These are phyloP conservation scores for Umimayanthus kanabou DNA, from an alignment of 92 coral and sea anemone genomes.

Conservation along the genomic window DNA sequence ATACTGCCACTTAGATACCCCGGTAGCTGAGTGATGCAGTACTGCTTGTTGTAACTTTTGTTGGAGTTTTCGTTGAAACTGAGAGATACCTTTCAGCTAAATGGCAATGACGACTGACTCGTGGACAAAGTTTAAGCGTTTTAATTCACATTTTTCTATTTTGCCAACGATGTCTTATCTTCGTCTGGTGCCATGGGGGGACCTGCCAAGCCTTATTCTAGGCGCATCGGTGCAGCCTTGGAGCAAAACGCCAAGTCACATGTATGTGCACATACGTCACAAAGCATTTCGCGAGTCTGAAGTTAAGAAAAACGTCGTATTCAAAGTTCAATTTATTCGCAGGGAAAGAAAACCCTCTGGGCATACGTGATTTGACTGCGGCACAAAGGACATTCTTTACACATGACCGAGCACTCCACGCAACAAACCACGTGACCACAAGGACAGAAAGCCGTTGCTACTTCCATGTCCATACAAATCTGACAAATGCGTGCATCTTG, in stretches of 20 bases:
- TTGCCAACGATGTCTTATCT: not conserved
- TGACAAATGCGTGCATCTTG: slow-evolving; percentile 97
- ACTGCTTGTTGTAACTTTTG: not conserved
- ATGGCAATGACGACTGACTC: not conserved
- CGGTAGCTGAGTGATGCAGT: not conserved
- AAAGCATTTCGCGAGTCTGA: not conserved
- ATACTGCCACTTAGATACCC: not conserved
- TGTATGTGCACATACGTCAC: not conserved
- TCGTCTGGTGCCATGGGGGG: not conserved
- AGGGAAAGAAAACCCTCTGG: slow-evolving; percentile 96
- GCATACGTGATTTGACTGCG: slow-evolving; percentile 97
- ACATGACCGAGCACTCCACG: slow-evolving; percentile 95
- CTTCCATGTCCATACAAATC: slow-evolving; percentile 98
- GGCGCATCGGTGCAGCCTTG: not conserved
- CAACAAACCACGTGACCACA: slow-evolving; percentile 99
- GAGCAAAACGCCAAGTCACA: not conserved
- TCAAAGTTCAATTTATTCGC: slow-evolving; percentile 51
- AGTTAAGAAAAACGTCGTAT: not conserved
- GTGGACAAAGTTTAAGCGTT: not conserved
- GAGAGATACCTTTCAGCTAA: not conserved
- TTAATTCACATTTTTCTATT: not conserved
- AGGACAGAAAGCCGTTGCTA: slow-evolving; percentile 97
- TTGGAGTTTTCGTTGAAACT: too few relatives aligned
- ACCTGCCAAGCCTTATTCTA: not conserved
- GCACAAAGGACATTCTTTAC: slow-evolving; percentile 96